Percentiles rank a stretch among this genome's conserved stretches.
phyloP scores from a whole-genome alignment of 30 jellyfish, hydroid and myxozoan genomes.

The Pseudorhiza aurosa region DNA sequence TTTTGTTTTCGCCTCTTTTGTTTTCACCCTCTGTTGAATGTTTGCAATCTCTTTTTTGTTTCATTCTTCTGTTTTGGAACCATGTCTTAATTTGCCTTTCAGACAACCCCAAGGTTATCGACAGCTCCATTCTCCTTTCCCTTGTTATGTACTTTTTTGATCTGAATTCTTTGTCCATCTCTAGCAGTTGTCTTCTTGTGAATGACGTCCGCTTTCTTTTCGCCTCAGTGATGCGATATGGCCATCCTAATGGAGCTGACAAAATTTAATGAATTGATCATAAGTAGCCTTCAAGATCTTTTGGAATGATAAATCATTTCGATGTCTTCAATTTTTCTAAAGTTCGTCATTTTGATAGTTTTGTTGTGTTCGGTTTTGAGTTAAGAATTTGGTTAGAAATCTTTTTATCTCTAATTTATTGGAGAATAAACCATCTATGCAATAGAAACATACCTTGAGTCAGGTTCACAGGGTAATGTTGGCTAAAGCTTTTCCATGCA shows the following conservation, averaged over 20 bases:
- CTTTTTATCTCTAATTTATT: too few relatives aligned
- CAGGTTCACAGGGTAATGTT: neutral
- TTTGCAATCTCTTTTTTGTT: constrained; percentile 58
- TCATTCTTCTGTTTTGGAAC: constrained; percentile 95
- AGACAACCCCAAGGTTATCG: constrained; percentile 61
- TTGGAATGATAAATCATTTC: neutral
- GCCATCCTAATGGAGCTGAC: constrained; percentile 66
- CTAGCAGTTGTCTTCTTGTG: constrained; percentile 79
- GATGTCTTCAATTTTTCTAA: neutral
- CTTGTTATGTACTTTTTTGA: constrained; percentile 71
- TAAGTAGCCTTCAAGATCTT: too few relatives aligned
- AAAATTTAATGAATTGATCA: neutral
- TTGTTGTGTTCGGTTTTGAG: too few relatives aligned
- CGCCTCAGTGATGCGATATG: constrained; percentile 51
- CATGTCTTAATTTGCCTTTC: constrained; percentile 95
- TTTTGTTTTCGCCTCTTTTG: neutral
- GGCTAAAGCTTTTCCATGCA: constrained; percentile 23
- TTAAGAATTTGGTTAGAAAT: too few relatives aligned
- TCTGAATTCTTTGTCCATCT: constrained; percentile 81
- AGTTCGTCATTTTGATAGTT: too few relatives aligned
- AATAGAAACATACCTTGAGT: constrained; percentile 59
- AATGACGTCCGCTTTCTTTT: constrained; percentile 85
- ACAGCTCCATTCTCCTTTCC: constrained; percentile 82
- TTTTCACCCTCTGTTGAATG: neutral
- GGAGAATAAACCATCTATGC: too few relatives aligned